Percentiles rank a stretch among this genome's conserved stretches.
Conservation (phyloP, 2,113 vertebrate genomes). For the Furnarius figulus region DNA sequence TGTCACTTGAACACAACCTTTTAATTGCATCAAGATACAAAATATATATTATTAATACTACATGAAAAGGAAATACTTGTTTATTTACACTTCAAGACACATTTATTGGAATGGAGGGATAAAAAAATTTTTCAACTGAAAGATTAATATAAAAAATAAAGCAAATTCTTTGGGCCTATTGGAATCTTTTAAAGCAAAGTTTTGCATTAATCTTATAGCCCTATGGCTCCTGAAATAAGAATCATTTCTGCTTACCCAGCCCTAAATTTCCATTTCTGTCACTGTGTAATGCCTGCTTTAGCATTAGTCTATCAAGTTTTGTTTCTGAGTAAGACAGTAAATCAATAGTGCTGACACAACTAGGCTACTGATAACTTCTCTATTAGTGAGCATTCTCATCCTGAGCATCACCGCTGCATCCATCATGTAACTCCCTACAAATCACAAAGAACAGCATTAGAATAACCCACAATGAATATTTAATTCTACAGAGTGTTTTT, state of each 20-base stretch:
- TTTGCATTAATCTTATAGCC: background rate
- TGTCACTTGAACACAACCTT: background rate
- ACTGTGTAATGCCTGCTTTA: background rate
- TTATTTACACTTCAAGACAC: background rate
- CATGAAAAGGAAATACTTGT: background rate
- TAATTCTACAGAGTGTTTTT: background rate
- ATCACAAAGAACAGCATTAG: background rate
- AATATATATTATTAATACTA: background rate
- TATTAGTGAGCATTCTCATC: background rate
- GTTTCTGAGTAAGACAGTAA: constrained; percentile 41
- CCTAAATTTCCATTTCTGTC: background rate
- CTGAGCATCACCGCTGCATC: background rate
- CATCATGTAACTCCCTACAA: background rate
- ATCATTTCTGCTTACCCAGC: background rate
- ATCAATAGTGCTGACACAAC: constrained; percentile 49
- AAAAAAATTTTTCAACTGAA: background rate
- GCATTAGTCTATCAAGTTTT: constrained; percentile 1
- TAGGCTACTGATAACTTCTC: background rate
- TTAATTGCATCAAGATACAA: background rate
- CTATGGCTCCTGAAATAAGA: background rate
- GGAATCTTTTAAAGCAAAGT: background rate
- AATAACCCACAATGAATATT: background rate
- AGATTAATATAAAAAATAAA: background rate
- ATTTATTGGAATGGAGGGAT: background rate
- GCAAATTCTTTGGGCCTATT: background rate